Conservation (phyloP, 2,797 vertebrate species). For the Enteromius viviparus region DNA sequence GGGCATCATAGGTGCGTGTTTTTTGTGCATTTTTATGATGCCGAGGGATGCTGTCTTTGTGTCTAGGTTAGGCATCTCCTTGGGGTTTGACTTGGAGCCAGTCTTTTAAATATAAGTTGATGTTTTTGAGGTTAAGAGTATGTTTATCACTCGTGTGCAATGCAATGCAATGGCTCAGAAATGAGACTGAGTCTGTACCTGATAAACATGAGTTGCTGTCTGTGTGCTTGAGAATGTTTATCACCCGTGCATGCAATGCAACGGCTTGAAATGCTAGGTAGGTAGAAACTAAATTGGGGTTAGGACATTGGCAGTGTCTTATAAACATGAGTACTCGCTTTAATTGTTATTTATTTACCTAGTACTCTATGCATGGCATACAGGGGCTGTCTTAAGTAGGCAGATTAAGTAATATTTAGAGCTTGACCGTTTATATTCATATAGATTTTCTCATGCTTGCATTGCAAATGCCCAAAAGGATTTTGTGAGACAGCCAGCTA, state of each 20-base stretch:
- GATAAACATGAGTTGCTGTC: conserved; percentile 25
- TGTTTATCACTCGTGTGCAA: neutral
- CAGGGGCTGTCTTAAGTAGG: neutral
- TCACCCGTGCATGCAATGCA: conserved; percentile 12
- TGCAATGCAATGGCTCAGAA: neutral
- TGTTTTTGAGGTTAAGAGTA: conserved; percentile 1
- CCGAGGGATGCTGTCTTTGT: neutral
- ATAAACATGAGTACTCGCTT: neutral
- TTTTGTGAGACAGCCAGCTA: no score
- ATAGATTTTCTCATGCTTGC: neutral
- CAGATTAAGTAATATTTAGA: neutral
- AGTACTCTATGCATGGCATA: neutral
- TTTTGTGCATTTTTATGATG: conserved; percentile 20
- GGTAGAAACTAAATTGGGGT: neutral
- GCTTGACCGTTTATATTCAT: neutral
- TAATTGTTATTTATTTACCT: neutral
- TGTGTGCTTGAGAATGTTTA: conserved; percentile 3
- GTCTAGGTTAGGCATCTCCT: neutral
- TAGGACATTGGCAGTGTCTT: neutral
- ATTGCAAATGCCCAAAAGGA: no score
- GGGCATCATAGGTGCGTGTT: neutral
- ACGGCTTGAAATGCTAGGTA: neutral
- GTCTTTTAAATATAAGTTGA: neutral
- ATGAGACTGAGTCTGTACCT: neutral
- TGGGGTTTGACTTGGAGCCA: neutral